These are phyloP conservation scores for Caenorhabditis briggsae DNA, from an alignment of 1,140 invertebrate species.

Conservation along the genomic window DNA sequence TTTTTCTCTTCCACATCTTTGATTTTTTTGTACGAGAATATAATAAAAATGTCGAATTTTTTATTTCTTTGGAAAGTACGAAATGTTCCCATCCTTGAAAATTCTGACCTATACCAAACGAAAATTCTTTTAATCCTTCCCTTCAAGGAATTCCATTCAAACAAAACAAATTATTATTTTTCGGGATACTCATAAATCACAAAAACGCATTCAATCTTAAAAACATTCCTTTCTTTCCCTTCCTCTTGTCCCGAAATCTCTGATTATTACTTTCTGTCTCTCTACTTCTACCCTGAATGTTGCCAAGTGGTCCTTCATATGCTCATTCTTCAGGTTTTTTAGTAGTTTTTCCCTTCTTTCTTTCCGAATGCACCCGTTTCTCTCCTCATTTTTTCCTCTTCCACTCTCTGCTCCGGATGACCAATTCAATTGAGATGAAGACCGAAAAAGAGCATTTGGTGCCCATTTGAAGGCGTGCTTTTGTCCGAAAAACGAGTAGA, in stretches of 20 bases:
- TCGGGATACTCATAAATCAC: conserved; percentile 32
- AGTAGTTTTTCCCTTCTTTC: background rate
- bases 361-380: background rate
- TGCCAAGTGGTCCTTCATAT: conserved; percentile 27
- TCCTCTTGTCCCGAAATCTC: background rate
- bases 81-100: too few relatives aligned
- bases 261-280: background rate
- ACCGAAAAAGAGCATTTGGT: conserved; percentile 26
- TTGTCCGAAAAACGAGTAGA: conserved; percentile 7
- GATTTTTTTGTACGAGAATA: too few relatives aligned
- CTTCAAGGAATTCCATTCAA: too few relatives aligned
- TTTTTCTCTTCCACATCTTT: too few relatives aligned
- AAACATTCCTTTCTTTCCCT: background rate
- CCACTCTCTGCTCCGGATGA: background rate
- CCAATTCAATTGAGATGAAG: conserved; percentile 47
- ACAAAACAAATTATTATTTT: background rate
- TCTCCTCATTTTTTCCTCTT: background rate
- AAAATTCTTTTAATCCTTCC: background rate
- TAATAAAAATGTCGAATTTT: too few relatives aligned
- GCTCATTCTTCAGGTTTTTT: background rate
- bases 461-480: background rate
- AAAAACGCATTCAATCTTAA: background rate
- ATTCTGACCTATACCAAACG: background rate
- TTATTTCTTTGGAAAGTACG: too few relatives aligned
- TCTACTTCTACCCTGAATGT: background rate